These are phyloP conservation scores for Drosophila mojavensis DNA, from an alignment of 1,140 invertebrate species.

Conservation along the genomic window DNA sequence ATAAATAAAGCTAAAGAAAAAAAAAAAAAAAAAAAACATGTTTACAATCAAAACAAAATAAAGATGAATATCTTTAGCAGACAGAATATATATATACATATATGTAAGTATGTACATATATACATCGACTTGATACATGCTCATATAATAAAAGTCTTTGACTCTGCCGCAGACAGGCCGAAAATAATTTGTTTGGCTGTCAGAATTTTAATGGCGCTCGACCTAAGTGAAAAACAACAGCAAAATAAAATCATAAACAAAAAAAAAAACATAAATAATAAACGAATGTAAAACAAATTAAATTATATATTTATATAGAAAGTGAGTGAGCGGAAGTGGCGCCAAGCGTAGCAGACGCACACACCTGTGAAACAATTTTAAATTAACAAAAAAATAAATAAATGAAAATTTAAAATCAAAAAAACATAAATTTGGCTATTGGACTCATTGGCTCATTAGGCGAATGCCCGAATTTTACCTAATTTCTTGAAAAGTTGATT, in stretches of 20 bases:
- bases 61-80: neutral
- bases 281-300: slow-evolving; percentile 22
- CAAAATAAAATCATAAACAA: slow-evolving; percentile 13
- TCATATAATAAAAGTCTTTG: slow-evolving; percentile 63
- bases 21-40: slow-evolving; percentile 8
- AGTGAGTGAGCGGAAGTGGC: slow-evolving; percentile 34
- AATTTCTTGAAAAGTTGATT: slow-evolving; percentile 17
- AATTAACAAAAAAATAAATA: no score
- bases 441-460: no score
- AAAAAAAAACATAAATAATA: slow-evolving; percentile 25
- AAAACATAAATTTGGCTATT: no score
- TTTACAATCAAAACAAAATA: slow-evolving; percentile 53
- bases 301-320: neutral
- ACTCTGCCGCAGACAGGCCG: slow-evolving; percentile 60
- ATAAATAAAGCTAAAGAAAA: neutral
- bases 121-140: neutral
- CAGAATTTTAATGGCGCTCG: slow-evolving; percentile 32
- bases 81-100: slow-evolving; percentile 5
- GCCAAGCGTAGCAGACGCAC: slow-evolving; percentile 4
- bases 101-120: neutral
- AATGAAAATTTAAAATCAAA: no score
- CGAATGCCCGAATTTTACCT: slow-evolving; percentile 19
- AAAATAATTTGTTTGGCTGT: slow-evolving; percentile 39
- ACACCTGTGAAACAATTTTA: neutral
- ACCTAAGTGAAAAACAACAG: slow-evolving; percentile 32